Percentiles rank a stretch among this genome's conserved stretches.
phyloP scores from a whole-genome alignment of 2,113 vertebrate species.

The Thalassarche chlororhynchos region DNA sequence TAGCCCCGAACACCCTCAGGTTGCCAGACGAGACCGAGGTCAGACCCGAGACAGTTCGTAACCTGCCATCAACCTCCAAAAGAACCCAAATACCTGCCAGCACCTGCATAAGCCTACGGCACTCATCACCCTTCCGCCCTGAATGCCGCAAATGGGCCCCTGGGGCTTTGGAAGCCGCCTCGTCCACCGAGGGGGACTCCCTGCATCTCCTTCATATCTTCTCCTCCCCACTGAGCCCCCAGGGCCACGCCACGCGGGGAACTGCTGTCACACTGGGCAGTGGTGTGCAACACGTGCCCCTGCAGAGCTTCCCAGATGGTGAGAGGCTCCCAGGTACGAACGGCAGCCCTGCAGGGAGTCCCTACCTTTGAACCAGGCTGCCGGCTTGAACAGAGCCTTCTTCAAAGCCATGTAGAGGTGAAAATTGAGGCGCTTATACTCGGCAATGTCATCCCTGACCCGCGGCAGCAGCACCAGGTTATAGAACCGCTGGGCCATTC shows the following conservation, averaged over 20 bases:
- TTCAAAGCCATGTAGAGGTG: slow-evolving; percentile 96
- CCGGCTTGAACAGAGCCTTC: slow-evolving; percentile 96
- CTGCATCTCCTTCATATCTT: neutral
- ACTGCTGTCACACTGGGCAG: neutral
- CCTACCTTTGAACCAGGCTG: slow-evolving; percentile 97
- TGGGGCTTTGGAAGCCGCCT: neutral
- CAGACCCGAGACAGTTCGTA: rapidly evolving
- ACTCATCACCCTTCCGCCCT: neutral
- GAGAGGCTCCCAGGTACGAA: neutral
- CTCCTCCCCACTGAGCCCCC: neutral
- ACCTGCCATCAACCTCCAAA: neutral
- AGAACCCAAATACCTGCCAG: neutral
- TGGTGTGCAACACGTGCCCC: rapidly evolving
- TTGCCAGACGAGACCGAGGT: rapidly evolving
- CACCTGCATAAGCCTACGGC: rapidly evolving
- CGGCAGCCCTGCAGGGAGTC: rapidly evolving
- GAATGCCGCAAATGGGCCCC: rapidly evolving
- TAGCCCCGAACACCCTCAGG: neutral
- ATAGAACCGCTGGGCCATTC: slow-evolving; percentile 97
- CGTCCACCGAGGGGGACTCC: rapidly evolving
- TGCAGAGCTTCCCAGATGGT: neutral
- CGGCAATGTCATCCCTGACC: slow-evolving; percentile 90
- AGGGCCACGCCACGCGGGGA: rapidly evolving
- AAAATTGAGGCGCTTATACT: slow-evolving; percentile 96
- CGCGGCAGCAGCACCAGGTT: slow-evolving; percentile 94